Evolutionary conservation across 2,888 invertebrate genomes (phyloP).

Genomic region (Philopedon plagiatum): DNA sequence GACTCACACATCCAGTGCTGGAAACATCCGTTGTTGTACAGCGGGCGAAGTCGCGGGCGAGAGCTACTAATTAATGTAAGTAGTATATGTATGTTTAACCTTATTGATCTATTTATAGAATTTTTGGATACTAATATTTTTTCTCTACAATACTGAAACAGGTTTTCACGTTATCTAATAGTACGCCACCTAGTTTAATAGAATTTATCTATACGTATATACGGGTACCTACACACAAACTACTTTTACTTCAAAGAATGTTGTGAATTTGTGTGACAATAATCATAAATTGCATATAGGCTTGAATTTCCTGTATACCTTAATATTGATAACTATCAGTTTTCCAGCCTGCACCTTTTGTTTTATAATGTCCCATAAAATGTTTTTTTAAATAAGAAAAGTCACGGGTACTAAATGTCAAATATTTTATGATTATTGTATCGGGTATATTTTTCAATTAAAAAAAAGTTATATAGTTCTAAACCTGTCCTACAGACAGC

Average conservation of each 20-base stretch:
- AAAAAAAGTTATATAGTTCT: too few relatives aligned
- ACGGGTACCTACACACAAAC: slow-evolving; percentile 31
- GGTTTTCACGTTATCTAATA: slow-evolving; percentile 35
- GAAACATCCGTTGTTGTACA: too few relatives aligned
- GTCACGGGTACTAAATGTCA: too few relatives aligned
- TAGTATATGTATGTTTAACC: too few relatives aligned
- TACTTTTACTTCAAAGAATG: slow-evolving; percentile 35
- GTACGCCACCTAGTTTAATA: slow-evolving; percentile 32
- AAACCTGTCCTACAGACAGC: too few relatives aligned
- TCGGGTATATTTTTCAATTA: too few relatives aligned
- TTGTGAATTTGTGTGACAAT: slow-evolving; percentile 35
- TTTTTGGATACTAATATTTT: not conserved
- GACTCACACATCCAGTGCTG: too few relatives aligned
- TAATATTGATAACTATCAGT: slow-evolving; percentile 18
- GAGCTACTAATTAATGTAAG: too few relatives aligned
- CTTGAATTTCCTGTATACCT: slow-evolving; percentile 28
- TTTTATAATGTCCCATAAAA: not conserved
- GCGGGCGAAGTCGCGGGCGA: too few relatives aligned
- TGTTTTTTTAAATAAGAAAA: too few relatives aligned
- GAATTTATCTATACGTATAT: slow-evolving; percentile 24
- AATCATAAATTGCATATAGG: slow-evolving; percentile 29
- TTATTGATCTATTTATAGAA: not conserved
- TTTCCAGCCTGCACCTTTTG: slow-evolving; percentile 19
- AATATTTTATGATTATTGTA: too few relatives aligned
- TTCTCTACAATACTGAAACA: slow-evolving; percentile 1